A percentile compares a stretch with the other conserved stretches of the same genome.
phyloP scores from a whole-genome alignment of 2,797 vertebrate species.

The Cacajao melanocephalus region DNA sequence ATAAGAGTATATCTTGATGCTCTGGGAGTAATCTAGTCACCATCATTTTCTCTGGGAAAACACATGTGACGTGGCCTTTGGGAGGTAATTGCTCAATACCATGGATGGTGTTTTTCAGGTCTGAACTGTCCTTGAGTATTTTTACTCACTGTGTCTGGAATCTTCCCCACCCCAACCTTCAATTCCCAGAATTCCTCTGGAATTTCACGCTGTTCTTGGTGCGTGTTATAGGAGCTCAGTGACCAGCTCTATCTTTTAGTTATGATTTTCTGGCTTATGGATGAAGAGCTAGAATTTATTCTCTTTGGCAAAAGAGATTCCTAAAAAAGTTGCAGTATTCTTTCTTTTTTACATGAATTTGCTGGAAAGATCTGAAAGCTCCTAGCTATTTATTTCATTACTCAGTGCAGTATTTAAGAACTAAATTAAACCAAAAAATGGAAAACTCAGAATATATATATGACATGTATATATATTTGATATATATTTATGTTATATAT shows the following conservation, averaged over 20 bases:
- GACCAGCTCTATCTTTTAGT: slow-evolving; percentile 15
- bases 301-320: background rate
- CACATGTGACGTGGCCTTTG: background rate
- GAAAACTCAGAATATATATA: background rate
- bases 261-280: slow-evolving; percentile 2
- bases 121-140: background rate
- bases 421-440: slow-evolving; percentile 1
- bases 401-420: slow-evolving; percentile 42
- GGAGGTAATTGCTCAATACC: background rate
- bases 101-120: background rate
- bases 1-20: background rate
- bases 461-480: background rate
- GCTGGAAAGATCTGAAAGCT: slow-evolving; percentile 47
- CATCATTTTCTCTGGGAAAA: background rate
- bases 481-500: background rate
- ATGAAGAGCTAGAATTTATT: background rate
- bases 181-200: slow-evolving; percentile 11
- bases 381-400: slow-evolving; percentile 54
- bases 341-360: slow-evolving; percentile 51
- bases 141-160: background rate
- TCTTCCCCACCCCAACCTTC: background rate
- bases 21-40: background rate
- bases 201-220: slow-evolving; percentile 12
- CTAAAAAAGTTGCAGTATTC: slow-evolving; percentile 33
- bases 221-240: background rate